Base-by-base conservation (phyloP, 37 sponge, comb jelly and placozoan species). In the Diacarnus erythraeanus region DNA sequence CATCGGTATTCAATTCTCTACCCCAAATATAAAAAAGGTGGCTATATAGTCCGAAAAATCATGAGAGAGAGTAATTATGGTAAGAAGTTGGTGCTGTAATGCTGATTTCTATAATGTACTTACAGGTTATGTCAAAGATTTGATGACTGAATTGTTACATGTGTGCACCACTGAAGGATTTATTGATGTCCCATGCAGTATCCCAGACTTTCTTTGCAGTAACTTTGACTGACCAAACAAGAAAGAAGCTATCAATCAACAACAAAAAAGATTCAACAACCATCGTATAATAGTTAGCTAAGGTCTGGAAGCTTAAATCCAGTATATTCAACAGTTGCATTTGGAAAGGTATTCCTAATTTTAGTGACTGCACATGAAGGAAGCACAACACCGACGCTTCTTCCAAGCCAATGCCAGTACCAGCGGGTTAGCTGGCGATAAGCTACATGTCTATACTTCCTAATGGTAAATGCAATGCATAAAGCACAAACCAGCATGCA, bases 1-100 rank as follows among this genome's bases (percentile, higher is more conserved):
- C 59, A 84, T 23, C 40, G 77, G 22, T 83, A 67, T 83, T 56
- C 59, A 23, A 66, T 78, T 22, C 58, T 69, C 9, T 79, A 64
- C 33, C 69, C 69, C 3, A 79, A 79, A 43, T 84, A 65, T 29
- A 84, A 84, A 59, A 69, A 66, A 54, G 84, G 84, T 26, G 84
- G 84, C 1, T 35, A 77, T 72, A 57, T 76, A 27, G 84, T 84
- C 8, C 36, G 69, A 33, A 84, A 84, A 22, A 33, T 84, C 23
- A 37, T 58, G 30, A 34, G 1, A n/a, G 42, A 76, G 29, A 57
- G 68, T 47, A 76, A 76, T 39, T 83, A 83, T 65, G 56, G 83
- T 84, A 56, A 69, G n/a, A n/a, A n/a, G n/a, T n/a, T n/a, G n/a
- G n/a, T n/a, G n/a, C n/a, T n/a, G 60, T 69, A 47, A 47, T 47